Percentiles rank a stretch among this genome's conserved stretches.
phyloP scores from a whole-genome alignment of 2,888 invertebrate genomes.

The Aspidiotus rigidus region DNA sequence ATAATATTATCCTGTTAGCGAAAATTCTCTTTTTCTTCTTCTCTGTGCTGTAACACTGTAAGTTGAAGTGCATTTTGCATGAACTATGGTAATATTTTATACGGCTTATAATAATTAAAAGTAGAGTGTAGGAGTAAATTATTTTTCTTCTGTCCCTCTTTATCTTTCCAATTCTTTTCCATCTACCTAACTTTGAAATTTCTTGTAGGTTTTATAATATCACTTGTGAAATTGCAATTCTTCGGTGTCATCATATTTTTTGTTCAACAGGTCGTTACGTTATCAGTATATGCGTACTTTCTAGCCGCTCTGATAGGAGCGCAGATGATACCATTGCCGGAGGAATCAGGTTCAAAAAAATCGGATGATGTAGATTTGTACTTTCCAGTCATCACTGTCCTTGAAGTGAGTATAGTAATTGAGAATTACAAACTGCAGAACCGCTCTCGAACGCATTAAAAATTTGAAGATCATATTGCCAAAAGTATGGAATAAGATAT shows the following conservation, averaged over 20 bases:
- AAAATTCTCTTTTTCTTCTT: too few relatives aligned
- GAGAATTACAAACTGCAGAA: too few relatives aligned
- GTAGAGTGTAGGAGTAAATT: too few relatives aligned
- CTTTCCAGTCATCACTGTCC: constrained; percentile 79
- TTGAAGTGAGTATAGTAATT: constrained; percentile 56
- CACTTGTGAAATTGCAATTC: background rate
- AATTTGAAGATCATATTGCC: too few relatives aligned
- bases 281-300: constrained; percentile 85
- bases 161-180: background rate
- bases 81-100: too few relatives aligned
- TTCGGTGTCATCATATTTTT: constrained; percentile 5
- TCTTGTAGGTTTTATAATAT: background rate
- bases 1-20: too few relatives aligned
- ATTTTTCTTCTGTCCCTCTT: background rate
- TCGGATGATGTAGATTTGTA: constrained; percentile 68
- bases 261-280: constrained; percentile 70
- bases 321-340: constrained; percentile 35
- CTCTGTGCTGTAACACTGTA: too few relatives aligned
- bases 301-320: constrained; percentile 74
- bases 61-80: too few relatives aligned
- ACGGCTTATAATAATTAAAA: too few relatives aligned
- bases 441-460: too few relatives aligned
- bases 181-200: background rate
- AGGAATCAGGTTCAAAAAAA: constrained; percentile 44
- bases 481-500: too few relatives aligned